Base-by-base conservation (phyloP, 2,888 invertebrate genomes). In the Agrochola lota region DNA sequence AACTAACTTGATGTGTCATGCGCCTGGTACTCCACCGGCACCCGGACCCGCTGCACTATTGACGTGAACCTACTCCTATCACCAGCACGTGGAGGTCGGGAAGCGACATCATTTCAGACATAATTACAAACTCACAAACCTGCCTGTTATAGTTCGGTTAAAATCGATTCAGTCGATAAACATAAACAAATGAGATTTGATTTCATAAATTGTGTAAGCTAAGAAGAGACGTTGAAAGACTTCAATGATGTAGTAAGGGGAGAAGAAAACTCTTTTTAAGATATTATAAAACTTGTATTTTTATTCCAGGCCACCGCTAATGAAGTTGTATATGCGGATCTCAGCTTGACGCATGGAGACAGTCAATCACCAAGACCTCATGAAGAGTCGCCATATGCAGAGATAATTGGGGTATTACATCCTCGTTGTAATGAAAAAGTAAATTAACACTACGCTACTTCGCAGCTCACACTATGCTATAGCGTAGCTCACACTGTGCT, bases 321-420 rank as follows among this genome's bases (percentile, higher is more conserved):
- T 17, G 40, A 70, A 55, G 55, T 55, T 23, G 23, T 69, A 11
- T 52, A 66, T 26, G 66, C 66, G 12, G 66, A 66, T 26, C 66
- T 66, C 11, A 26, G 7, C 26, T 43, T 66, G 7, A 12, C 11
- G 43, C 43, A 66, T 11, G 7, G 11, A 43, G 12, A 66, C 43
- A 26, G 11, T 26, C 11, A 43, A 66, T 17, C 55, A 55, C 23
- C 55, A 55, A 55, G 11, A 23, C 0, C 11, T 57, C n/a, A 57
- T 5, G 57, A n/a, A 57, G n/a, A 57, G 1, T n/a, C 57, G 57
- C n/a, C 11, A 57, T 57, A 57, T n/a, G 57, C 57, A 5, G 57
- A 57, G 5, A 57, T 57, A 57, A 57, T 57, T n/a, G 57, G 57
- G 12, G 57, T 2, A 0, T 12, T 57, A n/a, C 57, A 57, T 57